phyloP scores from a whole-genome alignment of 2,888 invertebrate genomes.

The Leptinotarsa rubiginosa region DNA sequence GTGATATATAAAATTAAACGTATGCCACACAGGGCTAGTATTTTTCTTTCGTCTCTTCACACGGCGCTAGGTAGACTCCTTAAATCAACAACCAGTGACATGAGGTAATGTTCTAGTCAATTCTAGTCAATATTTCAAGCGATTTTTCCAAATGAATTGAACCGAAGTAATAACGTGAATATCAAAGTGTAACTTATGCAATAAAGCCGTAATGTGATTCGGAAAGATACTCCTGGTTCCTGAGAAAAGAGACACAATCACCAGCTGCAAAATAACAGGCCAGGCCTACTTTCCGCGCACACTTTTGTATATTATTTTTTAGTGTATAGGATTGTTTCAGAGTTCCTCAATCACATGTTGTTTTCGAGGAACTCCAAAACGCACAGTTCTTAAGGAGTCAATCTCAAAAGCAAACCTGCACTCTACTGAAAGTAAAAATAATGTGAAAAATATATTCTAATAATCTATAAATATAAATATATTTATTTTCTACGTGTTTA shows the following conservation, averaged over 20 bases:
- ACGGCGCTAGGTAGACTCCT: slow-evolving; percentile 57
- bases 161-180: slow-evolving; percentile 60
- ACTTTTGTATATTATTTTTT: slow-evolving; percentile 1
- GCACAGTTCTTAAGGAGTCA: slow-evolving; percentile 59
- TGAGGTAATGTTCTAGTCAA: slow-evolving; percentile 36
- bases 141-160: slow-evolving; percentile 42
- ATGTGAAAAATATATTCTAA: slow-evolving; percentile 52
- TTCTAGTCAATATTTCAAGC: slow-evolving; percentile 48
- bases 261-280: slow-evolving; percentile 39
- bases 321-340: slow-evolving; percentile 5
- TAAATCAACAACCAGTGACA: slow-evolving; percentile 46
- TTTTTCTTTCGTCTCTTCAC: slow-evolving; percentile 52
- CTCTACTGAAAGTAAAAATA: slow-evolving; percentile 48
- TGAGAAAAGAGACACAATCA: slow-evolving; percentile 62
- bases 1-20: slow-evolving; percentile 57
- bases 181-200: slow-evolving; percentile 59
- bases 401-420: slow-evolving; percentile 52
- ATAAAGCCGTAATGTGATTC: slow-evolving; percentile 51
- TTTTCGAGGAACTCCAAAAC: slow-evolving; percentile 38
- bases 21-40: slow-evolving; percentile 57
- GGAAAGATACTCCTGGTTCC: slow-evolving; percentile 39
- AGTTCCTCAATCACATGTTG: slow-evolving; percentile 1
- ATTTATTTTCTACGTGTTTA: slow-evolving; percentile 63
- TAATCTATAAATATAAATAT: slow-evolving; percentile 59
- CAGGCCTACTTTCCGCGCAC: slow-evolving; percentile 18